Evolutionary conservation across 2,113 vertebrate species (phyloP), one percentile per base, ranked within the genome.

Genomic region (Sinocyclocheilus anophthalmus): DNA sequence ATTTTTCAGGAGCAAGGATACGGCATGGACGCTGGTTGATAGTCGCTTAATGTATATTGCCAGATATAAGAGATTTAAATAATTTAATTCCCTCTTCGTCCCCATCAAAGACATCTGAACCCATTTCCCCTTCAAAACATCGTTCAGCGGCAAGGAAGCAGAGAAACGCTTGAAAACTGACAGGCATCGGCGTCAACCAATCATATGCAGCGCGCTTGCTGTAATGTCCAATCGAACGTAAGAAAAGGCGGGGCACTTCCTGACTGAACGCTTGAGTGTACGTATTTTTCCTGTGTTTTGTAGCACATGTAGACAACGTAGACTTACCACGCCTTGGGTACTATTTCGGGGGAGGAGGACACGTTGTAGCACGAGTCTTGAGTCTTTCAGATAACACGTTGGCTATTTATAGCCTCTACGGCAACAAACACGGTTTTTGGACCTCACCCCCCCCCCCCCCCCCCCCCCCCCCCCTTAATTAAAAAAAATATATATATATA

Each of bases 101-200:
- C 42, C 53, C 13, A 76, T 70, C 78, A 16, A 55, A 75, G 84
- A 84, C 88, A 90, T 86, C 79, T 67, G 85, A 89, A 57, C 78
- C 88, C 50, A 65, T 26, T 48, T 72, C 48, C 90, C 91, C 69
- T 76, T 76, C 76, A 69, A 91, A 85, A 26, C 85, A 65, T 73
- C 73, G 48, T 75, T 48, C 73, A 83, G 84, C 84, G 76, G 80
- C 33, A 70, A 78, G 72, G 73, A 84, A 87, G 53, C 53, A 11
- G 72, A 85, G 81, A 39, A 86, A 82, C 26, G 72, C 77, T 89
- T 87, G 69, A 87, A 88, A 37, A 86, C 20, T 90, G 87, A 63
- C 11, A 90, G 92, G 92, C 93, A 92, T 65, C 37, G 39, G 65
- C 1, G 4, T n/a, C 0, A 5, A 76, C 93, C 93, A 95, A 94